Base-by-base conservation (phyloP, 2,797 vertebrate genomes). In the Hydrocynus forskahlii region DNA sequence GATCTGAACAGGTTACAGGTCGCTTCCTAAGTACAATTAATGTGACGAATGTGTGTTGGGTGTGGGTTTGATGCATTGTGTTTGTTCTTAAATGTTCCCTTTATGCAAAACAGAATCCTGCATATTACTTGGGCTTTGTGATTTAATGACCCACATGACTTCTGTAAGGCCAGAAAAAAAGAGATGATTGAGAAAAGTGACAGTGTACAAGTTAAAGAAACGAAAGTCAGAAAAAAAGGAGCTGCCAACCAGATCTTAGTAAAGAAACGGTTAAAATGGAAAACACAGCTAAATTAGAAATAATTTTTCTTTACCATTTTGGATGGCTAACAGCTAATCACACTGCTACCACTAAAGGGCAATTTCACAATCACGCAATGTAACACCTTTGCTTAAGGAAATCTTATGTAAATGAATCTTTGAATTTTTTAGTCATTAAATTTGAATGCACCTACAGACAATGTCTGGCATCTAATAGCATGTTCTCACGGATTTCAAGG, bases 1-100 rank as follows among this genome's bases (percentile, higher is more conserved):
- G 76, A 78, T 80, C 77, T 52, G 78, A 78, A 60, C 71, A 57
- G 35, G 64, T 75, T 84, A 81, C 81, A 85, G 78, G 87, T 79
- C 14, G 5, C 62, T 78, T 70, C 84, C 79, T 76, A 73, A 76
- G 63, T 75, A 84, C 85, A 86, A 87, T 86, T 83, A 82, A 88
- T 79, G 70, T 83, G 82, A 88, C 83, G 83, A 84, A 71, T 81
- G 76, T 54, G 35, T 59, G 43, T 54, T 86, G 82, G 76, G 79
- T 21, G 84, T 82, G 79, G 68, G 59, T 77, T 63, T 82, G 83
- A 86, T 84, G 59, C 72, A 88, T 85, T 60, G 54, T 64, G 6
- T 79, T 71, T 78, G 77, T 74, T 69, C 77, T 79, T 29, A 67
- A 81, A 82, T 40, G 69, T 60, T 78, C 80, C 59, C 57, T 81